Evolutionary conservation across 2,888 invertebrate genomes (phyloP).

Genomic region (Enoplolaimus lenunculus): DNA sequence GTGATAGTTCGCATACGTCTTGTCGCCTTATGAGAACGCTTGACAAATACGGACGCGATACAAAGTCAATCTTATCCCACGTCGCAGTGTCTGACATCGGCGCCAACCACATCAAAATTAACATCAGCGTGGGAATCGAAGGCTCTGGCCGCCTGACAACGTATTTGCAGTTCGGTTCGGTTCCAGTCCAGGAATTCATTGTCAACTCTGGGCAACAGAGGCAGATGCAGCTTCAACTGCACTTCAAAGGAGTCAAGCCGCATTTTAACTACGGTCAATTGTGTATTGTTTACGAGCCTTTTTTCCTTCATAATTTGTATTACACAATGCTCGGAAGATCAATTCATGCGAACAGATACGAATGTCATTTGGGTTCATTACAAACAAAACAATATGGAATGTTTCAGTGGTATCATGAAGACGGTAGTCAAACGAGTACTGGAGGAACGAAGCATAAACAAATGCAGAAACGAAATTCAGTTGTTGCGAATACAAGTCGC

Average conservation of each 20-base stretch:
- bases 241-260: not conserved
- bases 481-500: no score
- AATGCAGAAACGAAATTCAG: no score
- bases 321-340: no score
- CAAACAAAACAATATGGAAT: no score
- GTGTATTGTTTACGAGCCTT: no score
- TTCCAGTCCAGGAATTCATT: not conserved
- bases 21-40: not conserved
- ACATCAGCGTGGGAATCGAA: not conserved
- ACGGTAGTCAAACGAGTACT: no score
- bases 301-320: no score
- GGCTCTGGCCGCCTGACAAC: not conserved
- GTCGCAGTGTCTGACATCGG: not conserved
- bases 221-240: not conserved
- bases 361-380: no score
- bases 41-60: not conserved
- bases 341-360: no score
- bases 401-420: no score
- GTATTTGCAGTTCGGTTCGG: not conserved
- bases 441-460: no score
- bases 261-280: not conserved
- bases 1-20: not conserved
- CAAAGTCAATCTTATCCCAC: not conserved
- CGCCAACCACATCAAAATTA: not conserved
- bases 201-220: no score